Conservation (phyloP, 2,113 vertebrate genomes). For the Pygathrix nemaeus region DNA sequence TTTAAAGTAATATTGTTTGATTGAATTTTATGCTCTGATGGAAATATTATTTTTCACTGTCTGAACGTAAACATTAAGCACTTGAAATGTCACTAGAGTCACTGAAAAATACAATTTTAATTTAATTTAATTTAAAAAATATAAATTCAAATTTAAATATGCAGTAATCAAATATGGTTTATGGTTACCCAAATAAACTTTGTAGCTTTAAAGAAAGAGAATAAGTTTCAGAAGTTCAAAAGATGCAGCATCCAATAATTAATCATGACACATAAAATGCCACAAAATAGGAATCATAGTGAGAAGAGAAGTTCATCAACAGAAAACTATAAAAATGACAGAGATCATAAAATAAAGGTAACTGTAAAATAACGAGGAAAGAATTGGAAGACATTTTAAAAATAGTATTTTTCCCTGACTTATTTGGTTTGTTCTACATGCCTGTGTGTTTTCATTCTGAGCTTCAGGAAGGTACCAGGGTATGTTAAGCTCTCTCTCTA, state of each 20-base stretch:
- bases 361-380: neutral
- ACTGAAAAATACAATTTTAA: neutral
- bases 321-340: neutral
- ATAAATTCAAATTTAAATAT: neutral
- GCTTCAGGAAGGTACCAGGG: neutral
- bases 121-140: neutral
- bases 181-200: neutral
- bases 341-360: neutral
- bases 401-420: neutral
- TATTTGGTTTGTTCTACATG: neutral
- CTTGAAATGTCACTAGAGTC: neutral
- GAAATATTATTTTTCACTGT: neutral
- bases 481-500: neutral
- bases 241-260: neutral
- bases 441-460: neutral
- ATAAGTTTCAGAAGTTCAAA: neutral
- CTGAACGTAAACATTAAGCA: too few relatives aligned
- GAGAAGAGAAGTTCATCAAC: neutral
- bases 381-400: neutral
- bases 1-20: neutral
- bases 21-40: neutral
- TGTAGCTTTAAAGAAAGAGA: neutral
- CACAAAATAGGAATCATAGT: neutral
- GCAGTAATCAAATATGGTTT: neutral
- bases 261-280: neutral